Conservation (phyloP, 2,888 invertebrate species). For the Pocota personata region DNA sequence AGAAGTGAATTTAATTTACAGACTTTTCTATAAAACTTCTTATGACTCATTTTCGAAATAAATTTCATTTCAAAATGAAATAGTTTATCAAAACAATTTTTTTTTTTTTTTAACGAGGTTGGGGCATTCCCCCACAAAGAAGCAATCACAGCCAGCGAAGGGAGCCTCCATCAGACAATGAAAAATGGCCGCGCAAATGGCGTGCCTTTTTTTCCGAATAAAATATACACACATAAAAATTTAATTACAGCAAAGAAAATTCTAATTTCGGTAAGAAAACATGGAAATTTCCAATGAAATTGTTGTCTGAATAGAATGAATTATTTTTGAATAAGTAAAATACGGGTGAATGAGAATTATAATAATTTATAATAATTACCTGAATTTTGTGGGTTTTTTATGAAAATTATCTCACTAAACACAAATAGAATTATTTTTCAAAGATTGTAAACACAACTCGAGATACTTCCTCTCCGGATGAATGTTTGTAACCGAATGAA, state of each 20-base stretch:
- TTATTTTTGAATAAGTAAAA: background rate
- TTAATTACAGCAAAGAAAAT: constrained; percentile 33
- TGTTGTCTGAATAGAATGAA: background rate
- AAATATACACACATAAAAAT: constrained; percentile 45
- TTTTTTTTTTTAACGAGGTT: background rate
- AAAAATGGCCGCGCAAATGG: constrained; percentile 73
- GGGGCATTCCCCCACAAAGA: constrained; percentile 18
- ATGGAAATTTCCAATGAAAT: background rate
- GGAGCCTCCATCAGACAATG: constrained; percentile 67
- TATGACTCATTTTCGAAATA: background rate
- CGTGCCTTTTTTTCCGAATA: constrained; percentile 62
- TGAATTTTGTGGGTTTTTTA: constrained; percentile 40
- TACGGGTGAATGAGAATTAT: no score
- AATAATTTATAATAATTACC: constrained; percentile 39
- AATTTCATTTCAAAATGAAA: background rate
- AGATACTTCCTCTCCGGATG: constrained; percentile 43
- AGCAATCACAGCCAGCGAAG: constrained; percentile 43
- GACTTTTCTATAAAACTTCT: background rate
- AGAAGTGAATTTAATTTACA: no score
- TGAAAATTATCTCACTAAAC: constrained; percentile 37
- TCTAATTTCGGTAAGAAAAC: background rate
- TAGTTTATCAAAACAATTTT: background rate
- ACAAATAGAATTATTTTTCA: constrained; percentile 48
- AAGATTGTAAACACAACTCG: constrained; percentile 54
- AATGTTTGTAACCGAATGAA: constrained; percentile 67